Conservation (phyloP, 2,113 vertebrate species). For the Labeo rohita region DNA sequence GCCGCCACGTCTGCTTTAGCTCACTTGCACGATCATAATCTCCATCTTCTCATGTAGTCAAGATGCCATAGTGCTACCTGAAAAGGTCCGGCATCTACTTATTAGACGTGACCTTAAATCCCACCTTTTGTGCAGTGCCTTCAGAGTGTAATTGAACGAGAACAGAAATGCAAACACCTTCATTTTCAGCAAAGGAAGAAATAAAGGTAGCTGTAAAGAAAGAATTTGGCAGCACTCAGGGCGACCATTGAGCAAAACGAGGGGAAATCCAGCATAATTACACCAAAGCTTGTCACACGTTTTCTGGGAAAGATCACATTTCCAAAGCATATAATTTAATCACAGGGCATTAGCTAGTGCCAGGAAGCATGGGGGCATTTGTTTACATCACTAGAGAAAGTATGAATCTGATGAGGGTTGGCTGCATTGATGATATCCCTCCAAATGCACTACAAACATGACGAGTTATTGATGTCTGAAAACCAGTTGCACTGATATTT, state of each 20-base stretch:
- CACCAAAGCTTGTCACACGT: slow-evolving; percentile 57
- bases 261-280: slow-evolving; percentile 63
- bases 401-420: slow-evolving; percentile 14
- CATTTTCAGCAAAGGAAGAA: slow-evolving; percentile 56
- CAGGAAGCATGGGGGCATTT: slow-evolving; percentile 35
- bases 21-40: slow-evolving; percentile 29
- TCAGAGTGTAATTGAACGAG: slow-evolving; percentile 20
- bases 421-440: background rate
- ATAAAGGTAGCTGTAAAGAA: slow-evolving; percentile 61
- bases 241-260: slow-evolving; percentile 50
- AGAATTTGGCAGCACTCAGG: slow-evolving; percentile 49
- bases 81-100: background rate
- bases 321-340: slow-evolving; percentile 58
- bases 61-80: slow-evolving; percentile 1
- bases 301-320: slow-evolving; percentile 56
- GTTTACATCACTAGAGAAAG: slow-evolving; percentile 34
- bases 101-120: slow-evolving; percentile 6
- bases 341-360: slow-evolving; percentile 50
- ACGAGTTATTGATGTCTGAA: background rate
- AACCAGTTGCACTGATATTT: background rate
- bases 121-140: slow-evolving; percentile 24
- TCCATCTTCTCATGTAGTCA: slow-evolving; percentile 7
- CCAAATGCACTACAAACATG: background rate
- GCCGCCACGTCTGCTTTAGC: slow-evolving; percentile 25
- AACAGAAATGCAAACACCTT: slow-evolving; percentile 48